Evolutionary conservation across 2,113 vertebrate genomes (phyloP), one percentile per base, ranked within the genome.

Genomic region (Scolopax mira): DNA sequence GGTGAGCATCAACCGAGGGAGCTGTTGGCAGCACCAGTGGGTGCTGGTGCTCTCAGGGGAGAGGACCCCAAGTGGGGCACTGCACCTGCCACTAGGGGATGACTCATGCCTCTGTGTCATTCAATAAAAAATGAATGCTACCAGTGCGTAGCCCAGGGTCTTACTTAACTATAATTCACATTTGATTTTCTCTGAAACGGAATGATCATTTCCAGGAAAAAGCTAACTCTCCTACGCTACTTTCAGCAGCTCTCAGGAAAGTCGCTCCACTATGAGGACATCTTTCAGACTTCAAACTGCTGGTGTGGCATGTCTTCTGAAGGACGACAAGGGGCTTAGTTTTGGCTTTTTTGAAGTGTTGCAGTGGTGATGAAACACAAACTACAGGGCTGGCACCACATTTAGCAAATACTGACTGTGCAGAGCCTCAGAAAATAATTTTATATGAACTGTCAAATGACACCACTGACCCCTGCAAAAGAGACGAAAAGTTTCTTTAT

Each of bases 1-100:
- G 66, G 80, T 2, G 0, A 67, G 48, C 13, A 55, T 6, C 0
- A 3, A 3, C 33, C 0, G 3, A 67, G 62, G 62, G 11, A 49
- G 67, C 57, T 39, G 39, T 3, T 3, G 2, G 39, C 44, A 62
- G 39, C 61, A 39, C 28, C 28, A 1, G 11, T 1, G 17, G 46
- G 28, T 62, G 64, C 35, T 0, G 1, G 30, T 11, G 27, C 37
- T 65, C 16, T 31, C 58, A 10, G 21, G 33, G 61, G 25, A 80
- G 41, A 78, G 14, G 10, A 46, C 22, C 42, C 30, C 4, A 35
- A 46, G 22, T 48, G 10, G 15, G 25, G 23, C 66, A 85, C 28
- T 2, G 4, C 42, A 31, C 8, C 31, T 24, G 7, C 31, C 31
- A 1, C 49, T 13, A 35, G 54, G 25, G 31, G 28, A 31, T 74